These are phyloP conservation scores for Lateolabrax maculatus DNA, from an alignment of 2,797 vertebrate species.

Conservation along the genomic window DNA sequence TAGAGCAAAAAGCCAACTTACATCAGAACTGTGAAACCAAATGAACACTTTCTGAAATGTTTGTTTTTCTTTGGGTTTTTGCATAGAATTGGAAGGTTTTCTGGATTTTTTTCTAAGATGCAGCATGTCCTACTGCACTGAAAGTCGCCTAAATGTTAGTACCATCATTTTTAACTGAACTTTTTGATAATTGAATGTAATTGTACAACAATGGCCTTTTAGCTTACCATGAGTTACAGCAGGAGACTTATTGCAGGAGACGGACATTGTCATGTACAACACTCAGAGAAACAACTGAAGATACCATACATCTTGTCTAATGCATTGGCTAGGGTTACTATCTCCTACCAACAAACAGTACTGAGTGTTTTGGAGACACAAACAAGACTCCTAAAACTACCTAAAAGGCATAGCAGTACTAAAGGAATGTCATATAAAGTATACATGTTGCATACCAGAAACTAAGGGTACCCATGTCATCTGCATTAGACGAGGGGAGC, in stretches of 20 bases:
- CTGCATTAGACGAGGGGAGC: slow-evolving; percentile 90
- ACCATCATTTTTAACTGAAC: neutral
- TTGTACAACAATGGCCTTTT: slow-evolving; percentile 88
- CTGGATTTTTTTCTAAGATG: neutral
- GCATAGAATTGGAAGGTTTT: slow-evolving; percentile 49
- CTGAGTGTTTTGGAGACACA: slow-evolving; percentile 43
- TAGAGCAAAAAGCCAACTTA: neutral
- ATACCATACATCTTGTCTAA: slow-evolving; percentile 93
- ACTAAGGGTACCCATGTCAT: slow-evolving; percentile 87
- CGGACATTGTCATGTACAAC: slow-evolving; percentile 89
- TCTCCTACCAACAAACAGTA: slow-evolving; percentile 60
- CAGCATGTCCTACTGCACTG: slow-evolving; percentile 57
- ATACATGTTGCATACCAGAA: slow-evolving; percentile 81
- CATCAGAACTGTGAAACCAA: neutral
- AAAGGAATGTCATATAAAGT: slow-evolving; percentile 66
- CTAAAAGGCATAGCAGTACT: slow-evolving; percentile 50
- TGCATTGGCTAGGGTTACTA: slow-evolving; percentile 82
- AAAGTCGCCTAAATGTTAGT: slow-evolving; percentile 30
- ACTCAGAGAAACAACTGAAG: slow-evolving; percentile 99
- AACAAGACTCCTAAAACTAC: slow-evolving; percentile 39
- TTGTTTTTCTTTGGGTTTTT: slow-evolving; percentile 46
- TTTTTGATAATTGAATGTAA: neutral
- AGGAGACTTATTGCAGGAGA: slow-evolving; percentile 91
- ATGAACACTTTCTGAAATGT: neutral
- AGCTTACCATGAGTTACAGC: slow-evolving; percentile 94